Conservation (phyloP, 2,888 invertebrate species). For the Sepioteuthis lessoniana region DNA sequence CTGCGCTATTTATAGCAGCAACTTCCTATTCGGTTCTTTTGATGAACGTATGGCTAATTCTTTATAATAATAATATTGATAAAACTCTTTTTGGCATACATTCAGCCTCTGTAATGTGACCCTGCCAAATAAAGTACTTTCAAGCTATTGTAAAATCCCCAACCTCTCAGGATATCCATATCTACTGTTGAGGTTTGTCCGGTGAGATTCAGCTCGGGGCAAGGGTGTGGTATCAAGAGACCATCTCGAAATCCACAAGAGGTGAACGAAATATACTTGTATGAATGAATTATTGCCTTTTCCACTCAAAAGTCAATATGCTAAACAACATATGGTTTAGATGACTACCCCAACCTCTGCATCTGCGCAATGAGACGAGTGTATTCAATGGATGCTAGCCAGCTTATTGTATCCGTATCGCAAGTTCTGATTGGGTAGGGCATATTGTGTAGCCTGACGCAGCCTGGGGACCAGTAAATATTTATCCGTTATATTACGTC, state of each 20-base stretch:
- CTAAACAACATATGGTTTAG: slow-evolving; percentile 10
- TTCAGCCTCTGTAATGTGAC: neutral
- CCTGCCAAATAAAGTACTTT: neutral
- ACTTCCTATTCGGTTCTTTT: too few species aligned
- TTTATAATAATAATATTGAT: neutral
- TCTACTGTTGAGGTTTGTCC: neutral
- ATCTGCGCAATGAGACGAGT: neutral
- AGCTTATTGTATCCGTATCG: neutral
- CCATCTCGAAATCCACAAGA: neutral
- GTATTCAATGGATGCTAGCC: neutral
- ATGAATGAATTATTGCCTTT: neutral
- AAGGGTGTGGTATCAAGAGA: neutral
- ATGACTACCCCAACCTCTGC: neutral
- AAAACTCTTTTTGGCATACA: neutral
- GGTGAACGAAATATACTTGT: neutral
- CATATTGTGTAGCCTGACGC: neutral
- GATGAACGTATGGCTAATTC: neutral
- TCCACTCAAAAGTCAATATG: neutral
- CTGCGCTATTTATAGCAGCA: too few species aligned
- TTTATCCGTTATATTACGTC: neutral
- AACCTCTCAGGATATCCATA: neutral
- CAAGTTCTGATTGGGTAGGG: neutral
- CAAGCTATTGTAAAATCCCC: neutral
- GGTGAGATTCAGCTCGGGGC: neutral
- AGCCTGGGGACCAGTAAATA: neutral